Evolutionary conservation across 2,113 vertebrate genomes (phyloP), one percentile per base, ranked within the genome.

Genomic region (Cephalopterus ornatus): DNA sequence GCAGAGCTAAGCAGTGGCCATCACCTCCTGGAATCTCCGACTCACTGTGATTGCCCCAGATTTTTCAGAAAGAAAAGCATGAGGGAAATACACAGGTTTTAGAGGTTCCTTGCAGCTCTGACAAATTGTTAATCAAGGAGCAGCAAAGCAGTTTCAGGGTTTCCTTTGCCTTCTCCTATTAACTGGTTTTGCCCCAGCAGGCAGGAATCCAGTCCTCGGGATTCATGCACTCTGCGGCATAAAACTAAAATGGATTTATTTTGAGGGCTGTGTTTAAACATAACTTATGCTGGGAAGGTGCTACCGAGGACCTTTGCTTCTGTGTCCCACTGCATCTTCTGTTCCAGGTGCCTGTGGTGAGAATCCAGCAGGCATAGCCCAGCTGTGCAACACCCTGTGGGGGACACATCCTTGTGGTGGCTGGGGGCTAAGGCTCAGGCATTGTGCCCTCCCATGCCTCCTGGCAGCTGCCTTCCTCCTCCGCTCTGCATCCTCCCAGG

Each of bases 361-460:
- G 28, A 7, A 7, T 6, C 26, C 20, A 65, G 21, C 11, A 66
- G 42, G 70, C 82, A 53, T 28, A 74, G 42, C 20, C 65, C 1
- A 0, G 62, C 42, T 26, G 18, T 13, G 7, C 63, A 49, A 5
- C 4, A 3, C 8, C 17, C 56, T 11, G 5, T 5, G 33, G 20
- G 24, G 15, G 4, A 14, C 28, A 67, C 3, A 2, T 49, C 33
- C 27, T 23, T 0, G 0, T 20, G 24, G 53, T 27, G 32, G 5
- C 39, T 21, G 37, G 14, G 24, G 35, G 9, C 33, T 65, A 12
- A 24, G 59, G 20, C 35, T n/a, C 49, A 46, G 52, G 14, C 42
- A 44, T 6, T 56, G 12, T 7, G 8, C 39, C 30, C 8, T 94
- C 56, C 72, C 7, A 26, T 0, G 0, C 3, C 4, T 50, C 30